Evolutionary conservation across 2,888 invertebrate genomes (phyloP), one percentile per base, ranked within the genome.

Genomic region (Coelopa pilipes): DNA sequence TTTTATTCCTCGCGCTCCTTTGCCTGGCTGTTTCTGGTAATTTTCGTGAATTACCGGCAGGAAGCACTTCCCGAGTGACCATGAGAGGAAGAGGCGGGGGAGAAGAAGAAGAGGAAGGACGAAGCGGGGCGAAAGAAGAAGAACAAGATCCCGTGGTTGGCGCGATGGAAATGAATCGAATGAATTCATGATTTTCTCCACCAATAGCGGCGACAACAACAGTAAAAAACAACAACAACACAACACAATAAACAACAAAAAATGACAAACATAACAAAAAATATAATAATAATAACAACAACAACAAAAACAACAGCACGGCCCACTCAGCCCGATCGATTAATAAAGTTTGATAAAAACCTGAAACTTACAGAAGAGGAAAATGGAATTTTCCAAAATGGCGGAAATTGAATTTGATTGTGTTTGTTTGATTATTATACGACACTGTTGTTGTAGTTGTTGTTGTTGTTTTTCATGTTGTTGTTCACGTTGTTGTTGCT

Each of bases 401-500:
- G 53, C 70, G 60, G 60, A 70, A 70, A 70, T 70, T 70, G 21
- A 70, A 19, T 70, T 70, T 60, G 21, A 21, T 70, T 46, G 45
- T 59, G 19, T 66, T 66, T 34, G 34, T 34, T 34, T 34, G 34
- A 34, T 34, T 34, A 34, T 34, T 34, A 7, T 34, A 4, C 34
- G 34, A 4, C 7, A 7, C 2, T 34, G 34, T 2, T 34, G 34
- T 34, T 34, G 34, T 34, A 34, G 34, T 34, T 34, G 34, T 34
- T 34, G 34, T 34, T 4, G 7, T n/a, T 34, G 34, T 2, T 34
- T 2, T 34, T 34, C 4, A 4, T 4, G 34, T 34, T 34, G 34
- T 34, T 34, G 34, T 34, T 4, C 2, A 34, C 7, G 34, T 34
- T 34, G 34, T 34, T 34, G 7, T 34, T 34, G 34, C 2, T 34